Conservation (phyloP, 2,797 vertebrate species). For the Distichodus sexfasciatus region DNA sequence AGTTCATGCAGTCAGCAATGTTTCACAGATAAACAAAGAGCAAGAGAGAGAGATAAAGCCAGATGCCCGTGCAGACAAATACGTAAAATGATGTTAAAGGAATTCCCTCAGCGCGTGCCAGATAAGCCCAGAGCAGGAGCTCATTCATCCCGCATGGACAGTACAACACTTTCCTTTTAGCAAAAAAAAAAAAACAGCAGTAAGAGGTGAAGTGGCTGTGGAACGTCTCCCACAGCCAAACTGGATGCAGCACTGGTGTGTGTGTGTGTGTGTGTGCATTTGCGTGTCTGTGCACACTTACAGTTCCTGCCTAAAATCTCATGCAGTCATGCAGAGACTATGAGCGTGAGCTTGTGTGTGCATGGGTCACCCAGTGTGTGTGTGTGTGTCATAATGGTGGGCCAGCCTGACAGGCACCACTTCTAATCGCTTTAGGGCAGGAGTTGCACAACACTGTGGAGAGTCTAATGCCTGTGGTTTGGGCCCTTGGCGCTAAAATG, state of each 20-base stretch:
- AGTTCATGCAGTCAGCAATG: too few species aligned
- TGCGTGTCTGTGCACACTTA: conserved; percentile 22
- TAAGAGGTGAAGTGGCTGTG: conserved; percentile 29
- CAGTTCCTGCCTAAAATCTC: background rate
- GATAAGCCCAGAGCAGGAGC: conserved; percentile 15
- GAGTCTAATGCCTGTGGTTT: conserved; percentile 84
- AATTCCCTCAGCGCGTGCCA: conserved; percentile 37
- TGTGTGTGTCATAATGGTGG: conserved; percentile 68
- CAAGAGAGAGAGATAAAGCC: conserved; percentile 5
- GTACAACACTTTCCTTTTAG: background rate
- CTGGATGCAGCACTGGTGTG: background rate
- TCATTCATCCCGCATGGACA: background rate
- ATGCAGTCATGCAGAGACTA: background rate
- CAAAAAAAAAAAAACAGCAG: conserved; percentile 5
- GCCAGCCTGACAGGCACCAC: conserved; percentile 84
- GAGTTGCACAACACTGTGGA: conserved; percentile 84
- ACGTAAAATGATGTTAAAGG: conserved; percentile 30
- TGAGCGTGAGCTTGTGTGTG: conserved; percentile 1
- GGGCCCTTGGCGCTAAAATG: conserved; percentile 72
- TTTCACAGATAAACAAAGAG: background rate
- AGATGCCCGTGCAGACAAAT: conserved; percentile 28
- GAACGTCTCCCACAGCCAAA: conserved; percentile 21
- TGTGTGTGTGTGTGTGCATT: background rate
- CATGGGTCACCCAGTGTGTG: background rate
- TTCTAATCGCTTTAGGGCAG: conserved; percentile 78